phyloP scores from a whole-genome alignment of 2,113 vertebrate genomes.

The Ginglymostoma cirratum region DNA sequence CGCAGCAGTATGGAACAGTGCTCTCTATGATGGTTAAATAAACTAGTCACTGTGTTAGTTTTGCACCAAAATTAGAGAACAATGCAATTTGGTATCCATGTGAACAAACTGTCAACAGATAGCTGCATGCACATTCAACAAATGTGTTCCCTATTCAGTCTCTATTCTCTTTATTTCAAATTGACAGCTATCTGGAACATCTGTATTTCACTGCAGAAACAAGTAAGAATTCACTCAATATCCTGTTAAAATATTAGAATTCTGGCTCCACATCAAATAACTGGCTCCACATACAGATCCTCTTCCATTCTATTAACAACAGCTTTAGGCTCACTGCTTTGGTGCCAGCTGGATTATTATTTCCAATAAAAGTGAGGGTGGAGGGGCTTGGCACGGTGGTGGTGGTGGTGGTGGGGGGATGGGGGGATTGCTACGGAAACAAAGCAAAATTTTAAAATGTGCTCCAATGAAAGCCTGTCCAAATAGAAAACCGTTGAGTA shows the following conservation, averaged over 20 bases:
- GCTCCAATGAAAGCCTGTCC: background rate
- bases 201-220: background rate
- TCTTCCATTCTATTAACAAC: background rate
- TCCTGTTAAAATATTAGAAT: background rate
- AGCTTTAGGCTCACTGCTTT: background rate
- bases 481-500: background rate
- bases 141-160: background rate
- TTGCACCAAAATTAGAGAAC: background rate
- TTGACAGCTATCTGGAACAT: background rate
- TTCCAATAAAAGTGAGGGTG: background rate
- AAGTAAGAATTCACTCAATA: background rate
- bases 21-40: background rate
- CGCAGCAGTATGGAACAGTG: background rate
- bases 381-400: background rate
- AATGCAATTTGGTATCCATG: background rate
- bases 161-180: background rate
- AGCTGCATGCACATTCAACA: background rate
- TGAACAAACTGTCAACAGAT: background rate
- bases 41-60: background rate
- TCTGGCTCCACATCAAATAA: conserved; percentile 1
- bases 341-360: background rate
- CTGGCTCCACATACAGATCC: background rate
- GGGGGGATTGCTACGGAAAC: background rate
- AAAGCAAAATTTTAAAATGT: background rate
- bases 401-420: too few species aligned